phyloP scores from a whole-genome alignment of 2,113 vertebrate genomes.

The western clawed frog (Xenopus tropicalis) region DNA sequence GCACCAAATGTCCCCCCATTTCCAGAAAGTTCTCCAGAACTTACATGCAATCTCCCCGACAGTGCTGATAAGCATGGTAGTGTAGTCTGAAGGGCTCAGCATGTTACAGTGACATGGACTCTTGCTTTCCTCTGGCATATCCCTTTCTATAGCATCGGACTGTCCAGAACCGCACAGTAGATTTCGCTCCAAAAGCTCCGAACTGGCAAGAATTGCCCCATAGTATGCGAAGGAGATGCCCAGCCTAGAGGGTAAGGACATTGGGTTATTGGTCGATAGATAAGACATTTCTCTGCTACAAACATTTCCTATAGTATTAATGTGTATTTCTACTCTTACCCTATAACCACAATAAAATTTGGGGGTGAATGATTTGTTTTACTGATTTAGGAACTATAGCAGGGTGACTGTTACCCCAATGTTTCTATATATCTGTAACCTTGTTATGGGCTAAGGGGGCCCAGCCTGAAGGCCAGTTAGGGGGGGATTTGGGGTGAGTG shows the following conservation, averaged over 20 bases:
- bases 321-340: no score
- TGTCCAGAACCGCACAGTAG: constrained; percentile 65
- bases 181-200: constrained; percentile 84
- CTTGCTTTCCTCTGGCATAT: constrained; percentile 54
- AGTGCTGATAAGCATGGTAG: constrained; percentile 87
- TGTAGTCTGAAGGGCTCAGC: constrained; percentile 74
- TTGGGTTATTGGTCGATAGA: not conserved
- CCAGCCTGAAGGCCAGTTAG: no score
- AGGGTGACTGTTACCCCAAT: no score
- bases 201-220: constrained; percentile 83
- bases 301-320: no score
- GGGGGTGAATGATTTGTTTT: no score
- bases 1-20: not conserved
- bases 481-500: no score
- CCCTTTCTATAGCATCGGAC: not conserved
- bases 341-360: no score
- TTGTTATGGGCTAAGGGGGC: no score
- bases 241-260: constrained; percentile 67
- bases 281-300: not conserved
- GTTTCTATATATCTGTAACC: no score
- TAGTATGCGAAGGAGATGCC: constrained; percentile 91
- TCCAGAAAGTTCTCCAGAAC: not conserved
- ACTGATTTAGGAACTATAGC: no score
- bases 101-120: constrained; percentile 77
- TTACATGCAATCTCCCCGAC: constrained; percentile 81